These are phyloP conservation scores for Eristalinus sepulchralis DNA, from an alignment of 2,888 invertebrate species.

Conservation along the genomic window DNA sequence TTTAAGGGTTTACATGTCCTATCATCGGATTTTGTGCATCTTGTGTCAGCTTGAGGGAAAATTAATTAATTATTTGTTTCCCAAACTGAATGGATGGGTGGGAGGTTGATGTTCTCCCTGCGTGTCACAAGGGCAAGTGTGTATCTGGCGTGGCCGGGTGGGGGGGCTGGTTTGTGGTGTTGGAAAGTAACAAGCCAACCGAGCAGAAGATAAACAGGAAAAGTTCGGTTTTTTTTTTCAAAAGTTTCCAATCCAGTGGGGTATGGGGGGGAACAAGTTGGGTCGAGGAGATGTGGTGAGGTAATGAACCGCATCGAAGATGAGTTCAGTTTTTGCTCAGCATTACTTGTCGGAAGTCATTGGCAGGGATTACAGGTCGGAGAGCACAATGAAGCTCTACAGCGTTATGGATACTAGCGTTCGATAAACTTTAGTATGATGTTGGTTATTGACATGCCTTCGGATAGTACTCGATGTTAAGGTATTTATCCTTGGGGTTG, in stretches of 20 bases:
- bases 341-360: not conserved
- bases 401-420: not conserved
- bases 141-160: no score
- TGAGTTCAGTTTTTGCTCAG: not conserved
- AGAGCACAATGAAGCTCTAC: not conserved
- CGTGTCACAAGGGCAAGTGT: not conserved
- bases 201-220: not conserved
- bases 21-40: constrained; percentile 48
- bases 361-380: not conserved
- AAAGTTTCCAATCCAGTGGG: not conserved
- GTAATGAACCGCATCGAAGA: not conserved
- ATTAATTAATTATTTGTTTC: constrained; percentile 30
- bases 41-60: constrained; percentile 1
- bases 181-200: not conserved
- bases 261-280: not conserved
- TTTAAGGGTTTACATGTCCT: constrained; percentile 5
- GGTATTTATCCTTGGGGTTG: no score
- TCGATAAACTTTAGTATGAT: not conserved
- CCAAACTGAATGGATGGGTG: not conserved
- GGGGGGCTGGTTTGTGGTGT: not conserved
- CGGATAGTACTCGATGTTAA: not conserved
- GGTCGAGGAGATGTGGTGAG: not conserved
- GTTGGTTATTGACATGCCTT: not conserved
- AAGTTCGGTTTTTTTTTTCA: not conserved
- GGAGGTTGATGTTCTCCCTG: not conserved